Conservation (phyloP, 2,888 invertebrate genomes). For the Eumacrocentrus americanus region DNA sequence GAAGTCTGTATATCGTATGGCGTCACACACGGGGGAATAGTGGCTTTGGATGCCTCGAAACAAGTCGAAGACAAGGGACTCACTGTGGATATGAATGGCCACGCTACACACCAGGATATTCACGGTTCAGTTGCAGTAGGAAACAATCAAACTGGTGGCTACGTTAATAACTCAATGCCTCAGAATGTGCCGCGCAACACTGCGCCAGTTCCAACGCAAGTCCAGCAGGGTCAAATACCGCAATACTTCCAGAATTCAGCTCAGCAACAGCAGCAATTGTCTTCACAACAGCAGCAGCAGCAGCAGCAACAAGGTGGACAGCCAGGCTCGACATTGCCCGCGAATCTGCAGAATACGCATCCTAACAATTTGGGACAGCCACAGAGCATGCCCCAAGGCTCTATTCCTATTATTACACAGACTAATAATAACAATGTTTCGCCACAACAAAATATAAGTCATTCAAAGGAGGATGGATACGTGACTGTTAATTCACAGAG, state of each 20-base stretch:
- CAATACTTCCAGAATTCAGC: conserved; percentile 48
- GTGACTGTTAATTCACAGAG: conserved; percentile 49
- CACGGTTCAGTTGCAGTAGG: conserved; percentile 44
- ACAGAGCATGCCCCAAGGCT: conserved; percentile 67
- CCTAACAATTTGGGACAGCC: conserved; percentile 66
- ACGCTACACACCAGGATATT: conserved; percentile 49
- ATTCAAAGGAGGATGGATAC: conserved; percentile 49
- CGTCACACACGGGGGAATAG: conserved; percentile 55
- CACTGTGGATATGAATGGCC: conserved; percentile 53
- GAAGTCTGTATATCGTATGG: conserved; percentile 61
- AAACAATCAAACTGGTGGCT: conserved; percentile 48
- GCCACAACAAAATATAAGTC: conserved; percentile 48
- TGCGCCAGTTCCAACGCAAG: conserved; percentile 63
- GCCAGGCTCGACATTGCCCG: conserved; percentile 69
- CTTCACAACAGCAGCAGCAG: conserved; percentile 43
- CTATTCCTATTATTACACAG: conserved; percentile 67
- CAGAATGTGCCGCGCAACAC: conserved; percentile 66
- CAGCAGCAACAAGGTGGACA: conserved; percentile 46
- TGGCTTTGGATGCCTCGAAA: conserved; percentile 50
- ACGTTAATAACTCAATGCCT: conserved; percentile 54
- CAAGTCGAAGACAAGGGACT: conserved; percentile 49
- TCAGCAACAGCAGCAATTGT: conserved; percentile 44
- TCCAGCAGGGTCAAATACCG: conserved; percentile 58
- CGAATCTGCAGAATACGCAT: conserved; percentile 65
- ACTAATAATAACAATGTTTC: conserved; percentile 51